Base-by-base conservation (phyloP, 2,888 invertebrate species). In the Rosalia funebris region DNA sequence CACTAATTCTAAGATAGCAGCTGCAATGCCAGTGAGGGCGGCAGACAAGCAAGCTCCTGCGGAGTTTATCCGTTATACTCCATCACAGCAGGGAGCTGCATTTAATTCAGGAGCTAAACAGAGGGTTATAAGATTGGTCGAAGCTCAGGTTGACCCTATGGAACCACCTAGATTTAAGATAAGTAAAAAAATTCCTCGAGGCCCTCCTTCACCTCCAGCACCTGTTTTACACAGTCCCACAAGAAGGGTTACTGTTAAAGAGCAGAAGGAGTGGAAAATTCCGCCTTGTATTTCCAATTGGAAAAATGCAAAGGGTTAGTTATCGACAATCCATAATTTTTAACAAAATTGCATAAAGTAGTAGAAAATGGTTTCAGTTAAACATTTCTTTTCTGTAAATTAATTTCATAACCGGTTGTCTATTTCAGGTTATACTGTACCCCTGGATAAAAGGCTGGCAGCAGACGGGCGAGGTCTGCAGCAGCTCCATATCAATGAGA, bases 261-360 rank as follows among this genome's bases (percentile, higher is more conserved):
- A 99, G 79, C 99, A 99, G 79, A 91, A 97, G 62, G 99, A 99
- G 80, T 99, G 99, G 99, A 98, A 98, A 83, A 93, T 94, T 69
- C 99, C 99, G 4, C 99, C 99, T 0, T 99, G 98, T 75, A 98
- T 99, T 66, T 96, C 95, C 0, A 99, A 99, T 79, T 99, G 99
- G 99, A 99, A 99, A 83, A 99, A 99, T 81, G 95, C 98, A 2
- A 98, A 97, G 81, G 90, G 92, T 87, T 10, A 60, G 47, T 14
- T 25, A 2, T 25, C 7, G 3, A 7, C 7, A 25, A 25, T 25
- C 25, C 25, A 3, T n/a, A n/a, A 5, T 25, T 25, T 25, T 25
- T 25, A 25, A 25, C 3, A 25, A 25, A 25, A 25, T 25, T 25
- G 25, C n/a, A n/a, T n/a, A n/a, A n/a, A n/a, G n/a, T n/a, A n/a